A percentile compares a stretch with the other conserved stretches of the same genome.
Evolutionary conservation across 2,113 vertebrate species (phyloP).

Genomic region (Neogobius melanostomus): DNA sequence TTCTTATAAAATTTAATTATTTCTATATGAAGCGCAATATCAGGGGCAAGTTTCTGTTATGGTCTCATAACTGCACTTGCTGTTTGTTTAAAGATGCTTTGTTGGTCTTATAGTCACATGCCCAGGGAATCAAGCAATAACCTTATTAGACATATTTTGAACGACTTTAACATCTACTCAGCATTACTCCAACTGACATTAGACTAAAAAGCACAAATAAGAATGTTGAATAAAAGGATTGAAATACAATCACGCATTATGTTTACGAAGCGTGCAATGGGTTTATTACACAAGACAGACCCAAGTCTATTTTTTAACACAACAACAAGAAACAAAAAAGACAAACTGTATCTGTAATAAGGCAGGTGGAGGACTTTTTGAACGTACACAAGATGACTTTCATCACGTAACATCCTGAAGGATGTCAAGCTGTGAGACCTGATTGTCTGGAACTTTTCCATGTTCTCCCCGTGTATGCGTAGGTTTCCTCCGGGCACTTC

Average conservation of each 20-base stretch:
- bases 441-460: too few relatives aligned
- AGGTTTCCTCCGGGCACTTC: too few relatives aligned
- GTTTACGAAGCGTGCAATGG: conserved; percentile 32
- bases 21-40: conserved; percentile 17
- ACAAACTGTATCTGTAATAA: conserved; percentile 29
- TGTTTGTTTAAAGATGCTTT: conserved; percentile 42
- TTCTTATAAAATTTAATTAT: conserved; percentile 6
- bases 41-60: conserved; percentile 14
- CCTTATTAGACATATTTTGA: conserved; percentile 27
- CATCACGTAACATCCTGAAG: too few relatives aligned
- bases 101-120: conserved; percentile 42
- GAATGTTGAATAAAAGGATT: neutral
- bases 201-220: neutral
- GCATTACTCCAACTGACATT: conserved; percentile 25
- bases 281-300: conserved; percentile 45
- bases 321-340: conserved; percentile 10
- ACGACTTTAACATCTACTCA: conserved; percentile 14
- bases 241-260: conserved; percentile 14
- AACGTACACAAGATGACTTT: neutral
- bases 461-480: too few relatives aligned
- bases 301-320: conserved; percentile 44
- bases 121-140: conserved; percentile 26
- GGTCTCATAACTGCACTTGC: conserved; percentile 48
- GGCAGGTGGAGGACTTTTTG: conserved; percentile 1
- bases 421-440: too few relatives aligned